Percentiles rank a stretch among this genome's conserved stretches.
These are phyloP conservation scores for Papilio dardanus DNA, from an alignment of 1,140 invertebrate species.

Conservation along the genomic window DNA sequence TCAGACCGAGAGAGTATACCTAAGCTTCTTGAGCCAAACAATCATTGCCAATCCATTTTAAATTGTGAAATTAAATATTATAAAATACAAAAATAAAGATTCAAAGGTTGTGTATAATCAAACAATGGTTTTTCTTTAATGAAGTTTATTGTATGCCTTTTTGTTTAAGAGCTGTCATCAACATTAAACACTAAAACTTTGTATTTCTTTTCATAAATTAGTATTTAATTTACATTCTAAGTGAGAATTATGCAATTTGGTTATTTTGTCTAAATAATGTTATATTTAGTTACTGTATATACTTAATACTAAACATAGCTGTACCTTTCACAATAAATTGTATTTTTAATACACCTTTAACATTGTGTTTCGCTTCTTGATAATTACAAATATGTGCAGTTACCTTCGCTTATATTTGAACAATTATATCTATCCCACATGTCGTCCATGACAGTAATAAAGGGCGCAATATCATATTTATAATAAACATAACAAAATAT, in stretches of 20 bases:
- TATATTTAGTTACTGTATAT: conserved; percentile 81
- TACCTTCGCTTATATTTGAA: neutral
- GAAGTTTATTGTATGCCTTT: neutral
- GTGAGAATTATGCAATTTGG: conserved; percentile 56
- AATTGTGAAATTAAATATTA: conserved; percentile 25
- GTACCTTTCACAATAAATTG: conserved; percentile 80
- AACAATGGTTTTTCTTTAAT: conserved; percentile 11
- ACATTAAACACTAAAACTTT: conserved; percentile 30
- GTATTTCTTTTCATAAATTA: conserved; percentile 10
- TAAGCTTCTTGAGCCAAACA: conserved; percentile 28
- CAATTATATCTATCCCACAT: too few species aligned
- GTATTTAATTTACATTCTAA: conserved; percentile 42
- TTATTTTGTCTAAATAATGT: conserved; percentile 56
- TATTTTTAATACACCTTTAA: conserved; percentile 80
- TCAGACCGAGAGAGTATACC: conserved; percentile 15
- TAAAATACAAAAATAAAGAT: conserved; percentile 13
- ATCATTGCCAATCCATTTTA: conserved; percentile 29
- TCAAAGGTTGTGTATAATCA: conserved; percentile 32
- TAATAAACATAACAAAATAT: too few species aligned
- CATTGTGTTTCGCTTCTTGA: conserved; percentile 21
- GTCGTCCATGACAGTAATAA: too few species aligned
- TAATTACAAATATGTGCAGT: neutral
- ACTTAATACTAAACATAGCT: conserved; percentile 77
- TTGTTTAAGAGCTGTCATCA: conserved; percentile 4
- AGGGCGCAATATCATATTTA: too few species aligned